Evolutionary conservation across 64 coral and sea anemone genomes (phyloP), one percentile per base, ranked within the genome.

Genomic region (Stylophora pistillata): DNA sequence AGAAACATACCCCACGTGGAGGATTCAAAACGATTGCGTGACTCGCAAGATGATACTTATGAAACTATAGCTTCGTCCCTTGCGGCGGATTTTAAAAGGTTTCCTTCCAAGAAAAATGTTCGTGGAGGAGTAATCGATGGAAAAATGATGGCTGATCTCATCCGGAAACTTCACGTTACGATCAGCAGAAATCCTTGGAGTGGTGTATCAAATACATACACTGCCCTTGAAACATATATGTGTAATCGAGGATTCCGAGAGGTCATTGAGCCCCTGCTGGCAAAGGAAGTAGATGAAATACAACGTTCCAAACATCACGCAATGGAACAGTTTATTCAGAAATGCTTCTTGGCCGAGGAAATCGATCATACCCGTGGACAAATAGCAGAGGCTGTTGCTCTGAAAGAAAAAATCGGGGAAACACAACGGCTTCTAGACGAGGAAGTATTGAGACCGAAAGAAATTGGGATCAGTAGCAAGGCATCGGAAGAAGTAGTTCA

Each of bases 131-230:
- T 72, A 34, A 77, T 94, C 1, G 87, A 94, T 88, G 86, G 92
- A 6, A 37, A 75, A 58, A 94, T 89, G 86, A 52, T 89, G 30
- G 71, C 57, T 34, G 71, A 85, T 69, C 61, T 94, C 17, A 58
- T 72, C 12, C 18, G 20, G 9, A 62, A 58, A 32, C 58, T 85
- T 23, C 56, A 74, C 6, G 78, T 27, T 18, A 58, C 92, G 30
- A 33, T 94, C 15, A 94, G 89, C 71, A 68, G 41, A 17, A 94
- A 94, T 74, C 63, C 59, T 16, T 94, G 88, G 88, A 89, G 25
- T 5, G 54, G 77, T 33, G 73, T 90, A 58, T 80, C 88, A 65
- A 47, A 90, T 73, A 32, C 78, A 18, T 90, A 81, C 28, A 72
- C 58, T 14, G 34, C 59, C 5, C 47, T 90, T 33, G 88, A 90